These are phyloP conservation scores for Apis dorsata DNA, from an alignment of 1,140 invertebrate genomes.

Conservation along the genomic window DNA sequence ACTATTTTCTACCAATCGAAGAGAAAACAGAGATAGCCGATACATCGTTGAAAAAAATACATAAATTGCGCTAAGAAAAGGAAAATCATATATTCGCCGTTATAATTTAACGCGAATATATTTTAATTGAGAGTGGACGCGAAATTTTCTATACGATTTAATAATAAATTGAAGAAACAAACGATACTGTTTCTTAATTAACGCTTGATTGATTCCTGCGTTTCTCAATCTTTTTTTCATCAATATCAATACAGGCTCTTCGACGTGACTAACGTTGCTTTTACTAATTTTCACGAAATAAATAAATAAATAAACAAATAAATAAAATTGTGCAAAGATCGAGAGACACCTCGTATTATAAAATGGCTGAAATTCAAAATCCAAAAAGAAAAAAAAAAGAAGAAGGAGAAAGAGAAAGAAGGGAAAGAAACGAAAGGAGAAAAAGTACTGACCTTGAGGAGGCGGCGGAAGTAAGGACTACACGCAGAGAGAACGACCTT, in stretches of 20 bases:
- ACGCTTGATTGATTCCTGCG: neutral
- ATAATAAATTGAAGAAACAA: neutral
- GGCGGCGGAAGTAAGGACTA: conserved; percentile 93
- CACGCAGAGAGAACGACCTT: conserved; percentile 95
- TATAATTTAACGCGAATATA: neutral
- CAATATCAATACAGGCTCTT: too few species aligned
- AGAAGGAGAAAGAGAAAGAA: too few species aligned
- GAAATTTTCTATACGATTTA: neutral
- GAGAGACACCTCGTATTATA: too few species aligned
- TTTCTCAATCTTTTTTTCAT: neutral
- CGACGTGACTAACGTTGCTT: too few species aligned
- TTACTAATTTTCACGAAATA: too few species aligned
- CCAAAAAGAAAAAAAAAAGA: neutral
- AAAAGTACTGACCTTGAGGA: conserved; percentile 85
- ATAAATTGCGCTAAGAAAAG: neutral
- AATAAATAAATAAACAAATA: too few species aligned
- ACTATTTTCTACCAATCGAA: neutral
- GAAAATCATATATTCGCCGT: too few species aligned
- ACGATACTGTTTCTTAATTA: neutral
- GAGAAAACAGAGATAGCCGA: neutral
- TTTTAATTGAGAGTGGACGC: neutral
- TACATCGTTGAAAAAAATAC: neutral
- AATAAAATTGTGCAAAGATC: too few species aligned
- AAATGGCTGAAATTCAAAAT: too few species aligned
- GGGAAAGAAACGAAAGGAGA: neutral